A percentile compares a stretch with the other conserved stretches of the same genome.
Conservation (phyloP, 2,113 vertebrate genomes). For the Prochilodus magdalenae region DNA sequence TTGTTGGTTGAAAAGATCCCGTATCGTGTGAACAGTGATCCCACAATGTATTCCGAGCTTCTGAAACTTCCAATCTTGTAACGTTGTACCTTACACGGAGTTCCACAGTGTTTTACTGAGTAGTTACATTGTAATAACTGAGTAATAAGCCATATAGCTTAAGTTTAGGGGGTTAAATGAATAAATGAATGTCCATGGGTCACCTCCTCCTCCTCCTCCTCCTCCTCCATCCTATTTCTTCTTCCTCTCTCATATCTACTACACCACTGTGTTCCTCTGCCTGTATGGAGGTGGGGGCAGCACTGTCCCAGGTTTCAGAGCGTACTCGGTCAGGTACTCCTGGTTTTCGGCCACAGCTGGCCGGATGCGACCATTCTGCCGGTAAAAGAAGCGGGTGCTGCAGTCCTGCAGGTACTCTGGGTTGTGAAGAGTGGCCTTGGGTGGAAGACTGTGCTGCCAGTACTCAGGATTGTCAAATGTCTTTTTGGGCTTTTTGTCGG, state of each 20-base stretch:
- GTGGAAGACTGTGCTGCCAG: constrained; percentile 98
- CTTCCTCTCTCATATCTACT: constrained; percentile 62
- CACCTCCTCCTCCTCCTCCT: background rate
- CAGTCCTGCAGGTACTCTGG: constrained; percentile 98
- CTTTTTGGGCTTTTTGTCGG: constrained; percentile 92
- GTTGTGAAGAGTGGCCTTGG: constrained; percentile 90
- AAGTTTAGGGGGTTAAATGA: background rate
- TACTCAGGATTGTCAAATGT: constrained; percentile 99
- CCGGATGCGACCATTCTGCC: constrained; percentile 96
- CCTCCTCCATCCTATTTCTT: background rate
- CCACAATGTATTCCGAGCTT: too few species aligned
- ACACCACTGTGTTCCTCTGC: constrained; percentile 98
- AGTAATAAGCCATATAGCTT: background rate
- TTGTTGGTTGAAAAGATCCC: too few species aligned
- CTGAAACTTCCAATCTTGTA: background rate
- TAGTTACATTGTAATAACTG: background rate
- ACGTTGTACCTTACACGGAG: background rate
- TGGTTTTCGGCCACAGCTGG: constrained; percentile 96
- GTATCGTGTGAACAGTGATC: too few species aligned
- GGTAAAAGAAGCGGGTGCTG: constrained; percentile 98
- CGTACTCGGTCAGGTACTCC: constrained; percentile 96
- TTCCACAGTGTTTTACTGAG: background rate
- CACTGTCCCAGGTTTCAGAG: constrained; percentile 93
- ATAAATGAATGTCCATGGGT: background rate
- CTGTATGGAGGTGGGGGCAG: constrained; percentile 97